A percentile compares a stretch with the other conserved stretches of the same genome.
Evolutionary conservation across 2,113 vertebrate species (phyloP).

Genomic region (Zapornia atra): DNA sequence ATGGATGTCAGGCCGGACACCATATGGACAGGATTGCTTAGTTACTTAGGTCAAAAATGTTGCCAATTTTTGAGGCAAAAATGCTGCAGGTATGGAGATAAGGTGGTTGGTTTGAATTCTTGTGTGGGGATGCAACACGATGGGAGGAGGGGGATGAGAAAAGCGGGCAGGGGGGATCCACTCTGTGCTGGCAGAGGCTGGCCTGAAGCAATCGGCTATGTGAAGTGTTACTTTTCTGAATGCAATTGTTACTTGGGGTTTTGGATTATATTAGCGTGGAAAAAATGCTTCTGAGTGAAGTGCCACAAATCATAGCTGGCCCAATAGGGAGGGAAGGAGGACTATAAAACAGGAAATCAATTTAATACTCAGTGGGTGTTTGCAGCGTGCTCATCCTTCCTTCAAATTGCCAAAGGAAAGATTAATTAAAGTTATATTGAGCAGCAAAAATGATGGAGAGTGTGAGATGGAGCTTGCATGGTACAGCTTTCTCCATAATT

Average conservation of each 20-base stretch:
- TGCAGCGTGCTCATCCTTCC: conserved; percentile 58
- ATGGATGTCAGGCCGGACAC: not conserved
- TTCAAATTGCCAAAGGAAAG: conserved; percentile 64
- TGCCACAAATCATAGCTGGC: conserved; percentile 44
- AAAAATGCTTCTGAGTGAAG: conserved; percentile 20
- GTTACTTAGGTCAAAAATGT: not conserved
- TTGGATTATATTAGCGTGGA: conserved; percentile 47
- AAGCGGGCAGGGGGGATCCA: not conserved
- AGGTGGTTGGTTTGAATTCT: not conserved
- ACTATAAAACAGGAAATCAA: conserved; percentile 67
- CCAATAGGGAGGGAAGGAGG: conserved; percentile 24
- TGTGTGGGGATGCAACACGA: too few species aligned
- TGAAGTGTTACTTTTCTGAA: not conserved
- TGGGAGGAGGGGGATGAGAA: not conserved
- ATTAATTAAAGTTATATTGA: conserved; percentile 73
- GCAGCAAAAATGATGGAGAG: conserved; percentile 56
- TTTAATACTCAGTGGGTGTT: conserved; percentile 60
- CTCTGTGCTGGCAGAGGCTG: not conserved
- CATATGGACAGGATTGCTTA: not conserved
- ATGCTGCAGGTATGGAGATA: not conserved
- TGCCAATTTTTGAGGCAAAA: not conserved
- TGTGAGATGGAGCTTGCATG: not conserved
- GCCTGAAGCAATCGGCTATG: not conserved
- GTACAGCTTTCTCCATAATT: conserved; percentile 35
- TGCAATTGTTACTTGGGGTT: not conserved